Base-by-base conservation (phyloP, 2,888 invertebrate species). In the Antheraea assamensis region DNA sequence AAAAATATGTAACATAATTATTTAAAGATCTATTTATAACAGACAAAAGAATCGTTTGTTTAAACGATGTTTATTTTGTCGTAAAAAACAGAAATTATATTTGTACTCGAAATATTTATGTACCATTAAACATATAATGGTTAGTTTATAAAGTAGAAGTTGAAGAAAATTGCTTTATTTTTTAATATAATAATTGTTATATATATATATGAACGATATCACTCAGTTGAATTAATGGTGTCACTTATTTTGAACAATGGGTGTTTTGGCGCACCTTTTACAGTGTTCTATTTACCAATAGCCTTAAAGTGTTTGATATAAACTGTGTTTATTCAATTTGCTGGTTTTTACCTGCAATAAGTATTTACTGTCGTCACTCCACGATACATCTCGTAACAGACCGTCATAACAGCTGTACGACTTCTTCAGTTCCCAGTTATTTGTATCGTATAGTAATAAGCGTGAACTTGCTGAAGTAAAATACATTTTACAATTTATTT, bases 381-480 rank as follows among this genome's bases (percentile, higher is more conserved):
- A 95, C 21, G 92, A 90, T 75, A 94, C 84, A 85, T 94, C 92
- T 75, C 92, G 86, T 74, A 94, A 78, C 75, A 92, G 79, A 72
- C 91, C 91, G 79, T 95, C 93, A 75, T 92, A 92, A 80, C 90
- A 91, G 71, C 90, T 92, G 80, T 95, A 95, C 73, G 91, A 90
- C 81, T 95, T 94, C 82, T 94, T 90, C 74, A 95, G 87, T 81
- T 95, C 93, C 90, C 95, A 95, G 85, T 88, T 92, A 81, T 92
- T 95, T 75, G 90, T 92, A 77, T 95, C 95, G 81, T 96, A 95
- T 42, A 96, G 88, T 83, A 95, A 90, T 76, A 96, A 88, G 70
- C 95, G 94, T 70, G 95, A 95, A 81, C 95, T 95, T 76, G 95
- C 91, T 61, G 96, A 95, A 42, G 95, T 95, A 77, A 96, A 90